Base-by-base conservation (phyloP, 2,888 invertebrate genomes). In the Syrphus vitripennis region DNA sequence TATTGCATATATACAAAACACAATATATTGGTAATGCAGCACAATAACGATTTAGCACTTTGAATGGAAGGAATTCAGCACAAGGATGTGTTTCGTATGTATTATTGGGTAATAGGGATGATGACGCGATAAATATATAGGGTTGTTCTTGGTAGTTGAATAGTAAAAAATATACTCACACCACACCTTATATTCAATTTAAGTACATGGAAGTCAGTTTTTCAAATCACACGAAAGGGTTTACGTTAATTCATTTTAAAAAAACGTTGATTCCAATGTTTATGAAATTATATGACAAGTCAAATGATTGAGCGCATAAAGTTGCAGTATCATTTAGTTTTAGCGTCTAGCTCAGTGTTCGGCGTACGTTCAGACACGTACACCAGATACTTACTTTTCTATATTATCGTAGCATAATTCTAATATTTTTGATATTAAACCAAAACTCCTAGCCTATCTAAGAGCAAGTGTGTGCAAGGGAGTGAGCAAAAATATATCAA, bases 11-110 rank as follows among this genome's bases (percentile, higher is more conserved):
- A 2, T n/a, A 6, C 16, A 16, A 6, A n/a, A 6, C 5, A 5
- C 6, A 3, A 48, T 24, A 19, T 81, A 74, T 65, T 70, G 69
- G 24, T 69, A 77, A 69, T 86, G 63, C 72, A 74, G 61, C 69
- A 71, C 75, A 76, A 72, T 81, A 48, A 69, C 29, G 65, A 29
- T 34, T 55, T 37, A 40, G 31, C 48, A 53, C 31, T 70, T 48
- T 34, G 48, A 24, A 74, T 40, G 37, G 21, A n/a, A 42, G 50
- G 10, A 16, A 48, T 50, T 61, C 34, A 67, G 67, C 21, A 67
- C 50, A 77, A 82, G 21, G 77, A 69, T 53, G 61, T 74, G 34
- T 48, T 21, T 59, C 10, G 24, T 26, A 7, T 0, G 21, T 48
- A 29, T 14, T n/a, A 6, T 3, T 31, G 45, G 3, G n/a, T 9